Base-by-base conservation (phyloP, 2,888 invertebrate genomes). In the Mythimna vitellina region DNA sequence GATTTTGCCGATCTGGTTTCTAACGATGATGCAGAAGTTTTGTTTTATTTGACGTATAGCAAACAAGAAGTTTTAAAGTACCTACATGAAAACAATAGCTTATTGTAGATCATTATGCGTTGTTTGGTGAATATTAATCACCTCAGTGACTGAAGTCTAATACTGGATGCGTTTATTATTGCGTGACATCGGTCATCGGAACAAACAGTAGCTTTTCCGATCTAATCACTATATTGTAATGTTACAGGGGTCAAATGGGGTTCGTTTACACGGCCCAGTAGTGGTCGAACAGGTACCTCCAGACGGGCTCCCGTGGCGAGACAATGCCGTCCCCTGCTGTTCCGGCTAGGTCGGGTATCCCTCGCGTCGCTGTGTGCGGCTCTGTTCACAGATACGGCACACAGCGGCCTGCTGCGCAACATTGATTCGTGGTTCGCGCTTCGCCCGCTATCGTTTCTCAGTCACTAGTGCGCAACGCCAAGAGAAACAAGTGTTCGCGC, bases 381-480 rank as follows among this genome's bases (percentile, higher is more conserved):
- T 77, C 79, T 78, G 85, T 83, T 76, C 83, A 89, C 88, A 86
- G 84, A 88, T 86, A 84, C 88, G 86, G 86, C 91, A 89, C 93
- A 93, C 94, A 92, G 87, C 86, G 88, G 87, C 86, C 87, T 88
- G 90, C 91, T 92, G 92, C 92, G 93, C 92, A 94, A 94, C 96
- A 96, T 96, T 94, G 96, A 96, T 96, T 95, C 93, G 92, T 91
- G 90, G 93, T 92, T 92, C 92, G 93, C 91, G 93, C 92, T 87
- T 87, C 85, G 86, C 84, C 86, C 86, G 86, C 89, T 83, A 90
- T 90, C 92, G 90, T 89, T 90, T 89, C 91, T 91, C 96, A 95
- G 96, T 96, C 95, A 95, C 93, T 89, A 94, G 93, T 94, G 96
- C 96, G 96, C 96, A 96, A 93, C 96, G 95, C 95, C 86, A 90